Evolutionary conservation across 30 jellyfish, hydroid and myxozoan species (phyloP).

Genomic region (Hydractinia symbiolongicarpus): DNA sequence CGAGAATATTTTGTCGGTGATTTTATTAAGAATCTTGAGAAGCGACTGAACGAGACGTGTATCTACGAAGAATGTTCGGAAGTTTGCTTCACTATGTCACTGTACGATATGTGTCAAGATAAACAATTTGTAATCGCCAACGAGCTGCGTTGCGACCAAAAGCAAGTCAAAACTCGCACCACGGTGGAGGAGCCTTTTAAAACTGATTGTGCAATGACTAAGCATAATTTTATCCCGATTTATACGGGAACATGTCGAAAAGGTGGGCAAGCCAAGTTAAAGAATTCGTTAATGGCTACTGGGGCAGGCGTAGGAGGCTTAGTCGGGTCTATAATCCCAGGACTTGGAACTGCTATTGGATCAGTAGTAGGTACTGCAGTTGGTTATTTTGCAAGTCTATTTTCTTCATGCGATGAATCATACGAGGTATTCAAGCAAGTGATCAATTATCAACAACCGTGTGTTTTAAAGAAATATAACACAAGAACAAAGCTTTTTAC

Average conservation of each 20-base stretch:
- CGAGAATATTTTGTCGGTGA: too few relatives aligned
- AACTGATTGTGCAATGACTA: slow-evolving; percentile 28
- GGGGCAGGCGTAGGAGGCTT: slow-evolving; percentile 54
- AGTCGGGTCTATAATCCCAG: slow-evolving; percentile 20
- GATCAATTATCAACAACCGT: too few relatives aligned
- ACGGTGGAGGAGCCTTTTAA: slow-evolving; percentile 37
- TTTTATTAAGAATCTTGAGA: slow-evolving; percentile 19
- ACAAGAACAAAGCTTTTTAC: too few relatives aligned
- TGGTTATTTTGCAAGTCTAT: slow-evolving; percentile 31
- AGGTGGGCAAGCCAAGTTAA: slow-evolving; percentile 28
- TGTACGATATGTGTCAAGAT: slow-evolving; percentile 46
- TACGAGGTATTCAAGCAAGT: slow-evolving; percentile 26
- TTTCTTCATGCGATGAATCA: slow-evolving; percentile 52
- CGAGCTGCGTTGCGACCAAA: slow-evolving; percentile 34
- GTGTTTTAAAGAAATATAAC: too few relatives aligned
- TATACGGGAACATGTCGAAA: slow-evolving; percentile 55
- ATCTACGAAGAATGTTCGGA: slow-evolving; percentile 26
- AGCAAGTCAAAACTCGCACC: slow-evolving; percentile 22
- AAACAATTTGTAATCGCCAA: slow-evolving; percentile 39
- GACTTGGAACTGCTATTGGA: not conserved
- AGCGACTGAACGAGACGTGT: slow-evolving; percentile 8
- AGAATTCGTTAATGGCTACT: slow-evolving; percentile 37
- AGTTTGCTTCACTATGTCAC: slow-evolving; percentile 38
- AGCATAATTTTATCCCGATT: slow-evolving; percentile 46
- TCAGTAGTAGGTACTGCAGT: too few relatives aligned